Base-by-base conservation (phyloP, 2,888 invertebrate genomes). In the Drosophila affinis region DNA sequence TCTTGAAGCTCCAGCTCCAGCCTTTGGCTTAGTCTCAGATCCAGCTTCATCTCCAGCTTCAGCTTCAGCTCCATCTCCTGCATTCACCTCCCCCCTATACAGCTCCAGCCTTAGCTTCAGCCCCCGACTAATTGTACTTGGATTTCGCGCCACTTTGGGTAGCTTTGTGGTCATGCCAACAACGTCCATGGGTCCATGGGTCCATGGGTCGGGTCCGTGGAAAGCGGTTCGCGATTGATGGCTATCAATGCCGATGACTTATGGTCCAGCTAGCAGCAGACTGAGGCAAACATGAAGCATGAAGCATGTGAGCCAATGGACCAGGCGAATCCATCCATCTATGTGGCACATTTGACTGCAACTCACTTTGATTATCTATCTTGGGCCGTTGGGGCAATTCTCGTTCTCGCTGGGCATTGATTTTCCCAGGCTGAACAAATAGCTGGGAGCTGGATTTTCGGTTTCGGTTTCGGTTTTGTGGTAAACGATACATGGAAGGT, bases 231-330 rank as follows among this genome's bases (percentile, higher is more conserved):
- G 77, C 87, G 87, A 87, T 86, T 86, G 86, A 86, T 86, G 85
- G 87, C 85, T 86, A 86, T 87, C 87, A 86, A 83, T 87, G 87
- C 75, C 75, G 76, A 78, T 85, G 87, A 86, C 86, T 87, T 87
- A 87, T 85, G 77, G 79, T 60, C 74, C 53, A 55, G 59, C 71
- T 72, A 72, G 29, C 18, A 49, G 62, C 18, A 49, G 62, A 24
- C 78, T 69, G 74, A 52, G 61, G 62, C 55, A 51, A 32, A 39
- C 64, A 63, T 51, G 45, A 44, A 24, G 49, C 21, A 49, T 21
- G 52, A 44, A 58, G 60, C 18, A 52, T 54, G 32, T 54, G 32
- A 58, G 52, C 57, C 67, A 67, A 60, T 54, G 48, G 49, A 54
- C 60, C 74, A 75, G 64, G 77, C 70, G 83, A 72, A 76, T 86